Conservation (phyloP, 1,140 invertebrate genomes). For the Eriocheir sinensis region DNA sequence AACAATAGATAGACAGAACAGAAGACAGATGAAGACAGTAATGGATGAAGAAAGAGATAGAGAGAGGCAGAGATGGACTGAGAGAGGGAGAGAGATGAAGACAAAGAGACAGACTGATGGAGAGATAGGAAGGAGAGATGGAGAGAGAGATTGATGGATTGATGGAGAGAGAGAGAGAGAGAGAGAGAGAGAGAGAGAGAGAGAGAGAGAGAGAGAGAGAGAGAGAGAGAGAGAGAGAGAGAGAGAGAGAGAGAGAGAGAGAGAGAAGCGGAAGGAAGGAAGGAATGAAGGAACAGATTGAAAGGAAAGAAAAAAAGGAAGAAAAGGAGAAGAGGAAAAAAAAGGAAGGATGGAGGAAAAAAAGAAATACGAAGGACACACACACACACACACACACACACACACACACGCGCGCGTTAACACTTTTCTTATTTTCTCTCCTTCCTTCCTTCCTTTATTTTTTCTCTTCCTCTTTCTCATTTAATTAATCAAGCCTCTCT, state of each 20-base stretch:
- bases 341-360: too few species aligned
- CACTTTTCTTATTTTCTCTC: not conserved
- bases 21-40: not conserved
- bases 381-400: too few species aligned
- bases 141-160: not conserved
- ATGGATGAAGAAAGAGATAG: not conserved
- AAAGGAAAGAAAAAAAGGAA: not conserved
- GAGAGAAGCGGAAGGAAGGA: not conserved
- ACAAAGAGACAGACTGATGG: not conserved
- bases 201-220: conserved; percentile 22
- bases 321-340: not conserved
- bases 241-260: not conserved
- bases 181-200: not conserved
- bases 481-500: not conserved
- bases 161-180: not conserved
- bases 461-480: not conserved
- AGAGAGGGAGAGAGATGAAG: not conserved
- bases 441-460: not conserved
- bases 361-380: too few species aligned
- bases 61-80: not conserved
- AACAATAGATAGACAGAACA: not conserved
- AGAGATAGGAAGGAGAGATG: not conserved
- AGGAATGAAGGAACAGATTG: not conserved
- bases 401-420: too few species aligned
- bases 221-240: not conserved